Evolutionary conservation across 2,797 vertebrate genomes (phyloP), one percentile per base, ranked within the genome.

Genomic region (Gobionotothen gibberifrons): DNA sequence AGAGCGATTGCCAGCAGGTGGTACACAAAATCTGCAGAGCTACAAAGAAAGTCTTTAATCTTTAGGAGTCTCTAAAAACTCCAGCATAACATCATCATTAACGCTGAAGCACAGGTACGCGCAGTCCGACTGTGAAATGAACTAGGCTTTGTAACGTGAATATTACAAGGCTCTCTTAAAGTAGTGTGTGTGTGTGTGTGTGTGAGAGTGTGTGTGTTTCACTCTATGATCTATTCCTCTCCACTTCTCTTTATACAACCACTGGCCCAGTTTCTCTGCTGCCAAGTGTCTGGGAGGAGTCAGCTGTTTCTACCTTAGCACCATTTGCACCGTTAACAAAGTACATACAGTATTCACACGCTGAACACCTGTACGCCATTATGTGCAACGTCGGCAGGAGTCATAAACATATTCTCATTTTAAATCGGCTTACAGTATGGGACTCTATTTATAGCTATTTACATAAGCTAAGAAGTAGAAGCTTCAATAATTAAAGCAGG

Each of bases 231-330:
- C 46, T 58, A 39, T 52, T 6, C 43, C 42, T 56, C 26, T 54
- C 56, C 6, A n/a, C 53, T 48, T 59, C 55, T 58, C 47, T 78
- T 76, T 39, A 29, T 51, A 16, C 53, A 49, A 46, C 54, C 74
- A n/a, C 51, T 74, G 61, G 79, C 79, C 69, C 74, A 72, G 42
- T 79, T 79, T 63, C 54, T 66, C 69, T 85, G 64, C 74, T 87
- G 62, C 86, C 79, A 81, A 89, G 81, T 79, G 87, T 69, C 66
- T 62, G 19, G 83, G 87, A 93, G 83, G 92, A 94, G 93, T 94
- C 91, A 92, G 85, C 89, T 91, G 79, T 91, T 84, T 79, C 58
- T 81, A 36, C 83, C 79, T 89, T 83, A 80, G 88, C 75, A 81
- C 75, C 42, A 39, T 62, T 62, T 56, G 52, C 63, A 67, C 65